These are phyloP conservation scores for Pleuronectes platessa DNA, from an alignment of 2,113 vertebrate species.

Conservation along the genomic window DNA sequence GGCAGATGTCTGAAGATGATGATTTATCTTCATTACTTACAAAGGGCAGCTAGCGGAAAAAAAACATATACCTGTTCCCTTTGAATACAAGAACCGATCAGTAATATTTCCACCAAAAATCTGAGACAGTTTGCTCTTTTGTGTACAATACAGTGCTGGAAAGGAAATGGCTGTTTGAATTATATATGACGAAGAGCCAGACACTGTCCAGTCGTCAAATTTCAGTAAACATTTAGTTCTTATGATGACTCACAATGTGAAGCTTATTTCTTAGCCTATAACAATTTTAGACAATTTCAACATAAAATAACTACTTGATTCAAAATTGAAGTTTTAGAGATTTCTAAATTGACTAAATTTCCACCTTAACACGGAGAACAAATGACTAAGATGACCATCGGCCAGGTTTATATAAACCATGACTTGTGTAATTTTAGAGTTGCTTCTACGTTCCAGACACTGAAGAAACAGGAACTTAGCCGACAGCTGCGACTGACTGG, in stretches of 20 bases:
- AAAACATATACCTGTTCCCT: background rate
- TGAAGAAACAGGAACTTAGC: constrained; percentile 17
- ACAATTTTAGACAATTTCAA: too few relatives aligned
- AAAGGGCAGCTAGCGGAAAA: background rate
- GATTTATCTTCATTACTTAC: background rate
- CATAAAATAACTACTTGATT: too few relatives aligned
- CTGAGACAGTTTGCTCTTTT: constrained; percentile 1
- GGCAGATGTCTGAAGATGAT: constrained; percentile 7
- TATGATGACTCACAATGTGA: too few relatives aligned
- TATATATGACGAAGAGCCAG: background rate
- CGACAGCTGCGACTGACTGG: background rate
- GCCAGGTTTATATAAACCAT: background rate
- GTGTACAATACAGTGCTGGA: background rate
- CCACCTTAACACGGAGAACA: background rate
- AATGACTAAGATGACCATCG: constrained; percentile 4
- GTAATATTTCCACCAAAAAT: constrained; percentile 33
- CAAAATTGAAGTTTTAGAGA: background rate
- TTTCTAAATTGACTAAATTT: background rate
- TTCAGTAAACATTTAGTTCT: background rate
- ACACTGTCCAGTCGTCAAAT: background rate
- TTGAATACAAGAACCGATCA: background rate
- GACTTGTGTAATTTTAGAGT: constrained; percentile 39
- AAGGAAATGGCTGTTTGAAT: background rate
- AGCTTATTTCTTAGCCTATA: too few relatives aligned
- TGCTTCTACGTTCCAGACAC: constrained; percentile 26